These are phyloP conservation scores for Stratiomys singularior DNA, from an alignment of 2,888 invertebrate genomes.

Conservation along the genomic window DNA sequence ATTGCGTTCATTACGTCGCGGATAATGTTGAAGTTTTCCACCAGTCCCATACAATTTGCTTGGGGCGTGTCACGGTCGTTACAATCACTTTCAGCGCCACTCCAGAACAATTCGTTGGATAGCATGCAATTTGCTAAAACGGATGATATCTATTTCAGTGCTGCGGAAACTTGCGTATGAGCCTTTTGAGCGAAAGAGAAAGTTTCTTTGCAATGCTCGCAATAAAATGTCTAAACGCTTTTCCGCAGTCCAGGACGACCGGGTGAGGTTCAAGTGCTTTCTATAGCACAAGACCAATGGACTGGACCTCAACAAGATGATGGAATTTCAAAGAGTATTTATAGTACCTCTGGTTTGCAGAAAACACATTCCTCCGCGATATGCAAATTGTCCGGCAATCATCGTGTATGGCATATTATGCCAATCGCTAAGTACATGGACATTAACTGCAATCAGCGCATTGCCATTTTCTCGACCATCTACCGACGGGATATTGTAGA, in stretches of 20 bases:
- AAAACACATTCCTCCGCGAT: background rate
- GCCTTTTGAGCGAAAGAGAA: too few relatives aligned
- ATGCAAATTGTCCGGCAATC: conserved; percentile 42
- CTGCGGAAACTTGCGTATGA: background rate
- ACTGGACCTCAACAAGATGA: too few relatives aligned
- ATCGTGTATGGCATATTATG: conserved; percentile 29
- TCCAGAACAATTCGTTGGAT: background rate
- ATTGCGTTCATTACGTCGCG: conserved; percentile 33
- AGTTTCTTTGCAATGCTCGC: too few relatives aligned
- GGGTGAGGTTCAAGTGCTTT: background rate
- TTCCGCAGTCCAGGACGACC: background rate
- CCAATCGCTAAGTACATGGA: conserved; percentile 37
- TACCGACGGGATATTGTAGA: background rate
- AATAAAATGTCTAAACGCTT: too few relatives aligned
- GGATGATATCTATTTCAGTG: conserved; percentile 4
- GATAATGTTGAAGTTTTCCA: background rate
- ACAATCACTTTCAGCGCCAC: conserved; percentile 49
- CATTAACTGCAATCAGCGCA: conserved; percentile 42
- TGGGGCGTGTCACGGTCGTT: conserved; percentile 50
- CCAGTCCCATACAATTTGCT: background rate
- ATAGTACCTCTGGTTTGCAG: background rate
- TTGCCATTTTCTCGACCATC: conserved; percentile 25
- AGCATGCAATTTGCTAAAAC: background rate
- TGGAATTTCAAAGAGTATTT: too few relatives aligned
- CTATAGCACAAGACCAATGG: too few relatives aligned